phyloP scores from a whole-genome alignment of 2,797 vertebrate species.

The Eulemur albifrons region DNA sequence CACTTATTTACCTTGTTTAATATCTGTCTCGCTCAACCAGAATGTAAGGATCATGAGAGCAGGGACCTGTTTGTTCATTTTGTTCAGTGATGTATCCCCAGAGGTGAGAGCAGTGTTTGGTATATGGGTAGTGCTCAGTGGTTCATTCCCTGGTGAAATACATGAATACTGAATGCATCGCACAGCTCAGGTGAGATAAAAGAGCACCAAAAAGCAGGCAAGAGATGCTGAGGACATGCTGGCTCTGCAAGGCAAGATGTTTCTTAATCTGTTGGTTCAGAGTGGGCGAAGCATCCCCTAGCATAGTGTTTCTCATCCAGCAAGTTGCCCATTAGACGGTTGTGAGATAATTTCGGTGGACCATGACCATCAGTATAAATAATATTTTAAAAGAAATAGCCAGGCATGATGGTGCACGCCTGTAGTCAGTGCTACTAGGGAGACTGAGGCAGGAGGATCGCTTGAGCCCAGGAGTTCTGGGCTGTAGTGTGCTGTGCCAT shows the following conservation, averaged over 20 bases:
- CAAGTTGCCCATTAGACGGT: not conserved
- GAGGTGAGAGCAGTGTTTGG: not conserved
- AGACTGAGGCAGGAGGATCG: not conserved
- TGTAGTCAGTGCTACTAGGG: not conserved
- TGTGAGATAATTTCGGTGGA: not conserved
- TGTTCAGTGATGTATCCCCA: not conserved
- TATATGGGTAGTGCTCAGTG: not conserved
- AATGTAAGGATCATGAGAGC: not conserved
- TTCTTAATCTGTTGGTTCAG: not conserved
- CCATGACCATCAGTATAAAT: not conserved
- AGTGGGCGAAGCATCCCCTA: not conserved
- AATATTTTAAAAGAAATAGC: not conserved
- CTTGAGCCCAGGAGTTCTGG: not conserved
- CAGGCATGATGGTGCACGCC: too few species aligned
- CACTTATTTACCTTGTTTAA: not conserved
- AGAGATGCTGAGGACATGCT: not conserved
- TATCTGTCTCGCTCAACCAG: not conserved
- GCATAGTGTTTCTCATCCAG: not conserved
- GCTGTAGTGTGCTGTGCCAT: fast-evolving
- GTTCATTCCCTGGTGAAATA: not conserved
- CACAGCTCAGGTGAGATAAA: not conserved
- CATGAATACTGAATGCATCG: not conserved
- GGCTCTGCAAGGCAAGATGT: not conserved
- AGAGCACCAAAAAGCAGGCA: not conserved
- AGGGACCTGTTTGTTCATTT: not conserved